Percentiles rank a stretch among this genome's conserved stretches.
phyloP scores from a whole-genome alignment of 1,140 invertebrate genomes.

The Sycophaga agraensis region DNA sequence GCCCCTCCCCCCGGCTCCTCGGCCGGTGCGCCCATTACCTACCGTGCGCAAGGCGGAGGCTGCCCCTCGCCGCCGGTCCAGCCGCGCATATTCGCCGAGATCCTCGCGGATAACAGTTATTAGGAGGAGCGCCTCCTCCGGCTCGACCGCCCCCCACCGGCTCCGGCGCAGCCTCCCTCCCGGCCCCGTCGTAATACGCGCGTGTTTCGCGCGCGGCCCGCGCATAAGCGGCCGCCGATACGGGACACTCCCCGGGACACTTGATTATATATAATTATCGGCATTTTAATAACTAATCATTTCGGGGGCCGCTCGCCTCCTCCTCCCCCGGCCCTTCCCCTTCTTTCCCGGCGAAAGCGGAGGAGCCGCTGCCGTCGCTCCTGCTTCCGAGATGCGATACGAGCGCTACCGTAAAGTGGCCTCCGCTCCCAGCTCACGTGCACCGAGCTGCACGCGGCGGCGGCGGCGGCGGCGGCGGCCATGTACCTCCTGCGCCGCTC shows the following conservation, averaged over 20 bases:
- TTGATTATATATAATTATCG: slow-evolving; percentile 60
- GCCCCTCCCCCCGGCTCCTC: not conserved
- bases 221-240: not conserved
- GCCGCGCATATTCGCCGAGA: not conserved
- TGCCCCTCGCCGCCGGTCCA: slow-evolving; percentile 17
- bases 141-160: too few species aligned
- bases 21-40: not conserved
- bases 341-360: slow-evolving; percentile 44
- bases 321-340: slow-evolving; percentile 35
- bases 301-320: slow-evolving; percentile 42
- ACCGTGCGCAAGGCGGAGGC: slow-evolving; percentile 18
- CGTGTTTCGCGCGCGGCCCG: slow-evolving; percentile 38
- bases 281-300: slow-evolving; percentile 61
- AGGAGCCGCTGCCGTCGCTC: slow-evolving; percentile 44
- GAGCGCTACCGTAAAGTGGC: slow-evolving; percentile 50
- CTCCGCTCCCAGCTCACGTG: slow-evolving; percentile 29
- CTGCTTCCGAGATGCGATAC: slow-evolving; percentile 29
- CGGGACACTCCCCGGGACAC: slow-evolving; percentile 51
- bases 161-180: too few species aligned
- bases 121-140: slow-evolving; percentile 47
- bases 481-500: too few species aligned
- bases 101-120: slow-evolving; percentile 59
- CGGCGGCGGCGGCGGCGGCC: too few species aligned
- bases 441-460: too few species aligned
- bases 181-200: slow-evolving; percentile 54